A percentile compares a stretch with the other conserved stretches of the same genome.
Evolutionary conservation across 2,888 invertebrate genomes (phyloP).

Genomic region (Bellardia bayeri): DNA sequence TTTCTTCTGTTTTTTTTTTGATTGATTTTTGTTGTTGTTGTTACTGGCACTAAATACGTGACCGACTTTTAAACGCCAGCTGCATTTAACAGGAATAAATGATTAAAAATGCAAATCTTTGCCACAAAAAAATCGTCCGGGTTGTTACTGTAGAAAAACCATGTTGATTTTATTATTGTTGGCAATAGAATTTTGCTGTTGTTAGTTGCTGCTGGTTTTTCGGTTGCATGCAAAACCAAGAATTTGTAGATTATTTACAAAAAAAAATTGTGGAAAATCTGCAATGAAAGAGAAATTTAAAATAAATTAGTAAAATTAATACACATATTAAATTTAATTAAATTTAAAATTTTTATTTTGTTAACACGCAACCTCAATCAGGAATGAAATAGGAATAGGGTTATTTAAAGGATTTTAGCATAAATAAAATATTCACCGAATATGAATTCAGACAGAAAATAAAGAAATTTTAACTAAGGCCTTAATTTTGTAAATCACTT

Average conservation of each 20-base stretch:
- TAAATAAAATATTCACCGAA: no score
- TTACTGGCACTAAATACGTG: conserved; percentile 17
- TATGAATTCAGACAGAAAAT: no score
- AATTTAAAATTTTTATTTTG: not conserved
- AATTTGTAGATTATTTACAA: conserved; percentile 10
- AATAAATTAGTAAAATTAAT: conserved; percentile 3
- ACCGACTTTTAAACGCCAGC: conserved; percentile 33
- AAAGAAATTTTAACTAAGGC: no score
- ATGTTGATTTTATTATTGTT: conserved; percentile 14
- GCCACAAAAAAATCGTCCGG: not conserved
- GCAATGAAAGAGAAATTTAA: conserved; percentile 34
- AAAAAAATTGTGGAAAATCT: conserved; percentile 34
- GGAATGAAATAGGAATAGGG: no score
- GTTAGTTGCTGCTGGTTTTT: conserved; percentile 11
- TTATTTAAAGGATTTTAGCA: no score
- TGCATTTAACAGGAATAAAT: conserved; percentile 38
- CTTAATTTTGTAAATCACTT: no score
- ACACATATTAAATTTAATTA: not conserved
- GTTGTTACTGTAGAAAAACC: not conserved
- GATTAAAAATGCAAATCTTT: conserved; percentile 27
- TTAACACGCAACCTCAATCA: no score
- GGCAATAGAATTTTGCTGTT: conserved; percentile 18
- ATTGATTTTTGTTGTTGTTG: not conserved
- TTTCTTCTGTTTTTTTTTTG: not conserved
- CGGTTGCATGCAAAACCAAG: not conserved